These are phyloP conservation scores for Osedax frankpressi DNA, from an alignment of 2,888 invertebrate species.

Conservation along the genomic window DNA sequence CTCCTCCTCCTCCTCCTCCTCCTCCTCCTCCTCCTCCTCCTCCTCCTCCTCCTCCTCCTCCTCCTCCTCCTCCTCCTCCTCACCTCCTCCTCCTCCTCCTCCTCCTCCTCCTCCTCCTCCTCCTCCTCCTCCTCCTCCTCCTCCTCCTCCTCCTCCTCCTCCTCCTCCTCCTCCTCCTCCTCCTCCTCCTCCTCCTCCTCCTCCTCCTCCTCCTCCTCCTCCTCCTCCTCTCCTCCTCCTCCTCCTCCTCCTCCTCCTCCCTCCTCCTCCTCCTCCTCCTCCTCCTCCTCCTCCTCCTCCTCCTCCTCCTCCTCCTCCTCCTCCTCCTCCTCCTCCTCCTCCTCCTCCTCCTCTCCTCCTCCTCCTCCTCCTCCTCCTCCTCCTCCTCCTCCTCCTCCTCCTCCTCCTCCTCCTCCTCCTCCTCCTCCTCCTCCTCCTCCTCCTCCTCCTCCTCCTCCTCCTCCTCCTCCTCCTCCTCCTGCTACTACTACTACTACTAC, in stretches of 20 bases:
- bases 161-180: constrained; percentile 22
- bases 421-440: constrained; percentile 22
- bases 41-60: constrained; percentile 14
- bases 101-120: neutral
- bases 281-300: constrained; percentile 23
- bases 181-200: constrained; percentile 23
- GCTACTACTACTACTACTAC: neutral
- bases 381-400: constrained; percentile 22
- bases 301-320: constrained; percentile 21
- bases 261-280: constrained; percentile 23
- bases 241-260: constrained; percentile 17
- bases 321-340: constrained; percentile 16
- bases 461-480: neutral
- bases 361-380: constrained; percentile 12
- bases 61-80: neutral
- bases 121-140: neutral
- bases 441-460: constrained; percentile 9
- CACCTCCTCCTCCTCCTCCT: constrained; percentile 2
- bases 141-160: constrained; percentile 23
- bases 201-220: constrained; percentile 19
- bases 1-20: constrained; percentile 21
- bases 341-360: neutral
- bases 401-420: constrained; percentile 23
- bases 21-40: constrained; percentile 21
- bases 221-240: neutral